These are phyloP conservation scores for Sorex maritimensis DNA, from an alignment of 2,797 vertebrate species.

Conservation along the genomic window DNA sequence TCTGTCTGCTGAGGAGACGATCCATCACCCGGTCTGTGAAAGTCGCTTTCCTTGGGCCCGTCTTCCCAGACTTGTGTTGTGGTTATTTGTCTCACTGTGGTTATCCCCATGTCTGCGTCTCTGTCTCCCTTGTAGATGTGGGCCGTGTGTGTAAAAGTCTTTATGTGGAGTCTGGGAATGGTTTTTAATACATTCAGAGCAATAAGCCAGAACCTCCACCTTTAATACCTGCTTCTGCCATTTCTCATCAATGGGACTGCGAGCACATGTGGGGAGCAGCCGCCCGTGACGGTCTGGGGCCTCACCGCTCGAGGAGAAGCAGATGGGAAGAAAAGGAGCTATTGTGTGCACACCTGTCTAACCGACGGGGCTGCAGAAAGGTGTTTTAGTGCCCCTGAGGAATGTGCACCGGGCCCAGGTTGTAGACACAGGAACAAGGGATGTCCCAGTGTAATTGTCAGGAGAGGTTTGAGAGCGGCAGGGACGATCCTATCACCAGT, in stretches of 20 bases:
- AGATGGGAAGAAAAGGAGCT: constrained; percentile 72
- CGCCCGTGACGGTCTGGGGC: constrained; percentile 55
- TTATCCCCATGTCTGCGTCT: constrained; percentile 68
- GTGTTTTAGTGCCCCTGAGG: neutral
- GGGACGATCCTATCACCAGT: neutral
- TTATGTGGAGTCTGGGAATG: constrained; percentile 86
- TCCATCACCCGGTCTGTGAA: constrained; percentile 84
- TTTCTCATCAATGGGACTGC: constrained; percentile 79
- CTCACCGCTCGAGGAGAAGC: constrained; percentile 45
- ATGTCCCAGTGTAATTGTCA: neutral
- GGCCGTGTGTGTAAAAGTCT: constrained; percentile 76
- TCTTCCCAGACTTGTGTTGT: constrained; percentile 86
- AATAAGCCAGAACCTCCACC: constrained; percentile 83
- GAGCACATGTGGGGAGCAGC: constrained; percentile 80
- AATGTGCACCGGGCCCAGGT: constrained; percentile 11
- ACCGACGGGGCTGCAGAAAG: neutral
- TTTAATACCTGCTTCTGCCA: constrained; percentile 85
- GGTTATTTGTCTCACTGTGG: constrained; percentile 81
- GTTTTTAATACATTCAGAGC: constrained; percentile 84
- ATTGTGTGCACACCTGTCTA: constrained; percentile 81
- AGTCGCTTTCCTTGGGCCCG: constrained; percentile 74
- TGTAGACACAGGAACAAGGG: constrained; percentile 18
- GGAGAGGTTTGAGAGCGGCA: neutral
- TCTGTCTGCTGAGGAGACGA: constrained; percentile 83
- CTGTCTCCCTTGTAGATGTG: constrained; percentile 82